Evolutionary conservation across 2,888 invertebrate species (phyloP), one percentile per base, ranked within the genome.

Genomic region (Polymixis lichenea): DNA sequence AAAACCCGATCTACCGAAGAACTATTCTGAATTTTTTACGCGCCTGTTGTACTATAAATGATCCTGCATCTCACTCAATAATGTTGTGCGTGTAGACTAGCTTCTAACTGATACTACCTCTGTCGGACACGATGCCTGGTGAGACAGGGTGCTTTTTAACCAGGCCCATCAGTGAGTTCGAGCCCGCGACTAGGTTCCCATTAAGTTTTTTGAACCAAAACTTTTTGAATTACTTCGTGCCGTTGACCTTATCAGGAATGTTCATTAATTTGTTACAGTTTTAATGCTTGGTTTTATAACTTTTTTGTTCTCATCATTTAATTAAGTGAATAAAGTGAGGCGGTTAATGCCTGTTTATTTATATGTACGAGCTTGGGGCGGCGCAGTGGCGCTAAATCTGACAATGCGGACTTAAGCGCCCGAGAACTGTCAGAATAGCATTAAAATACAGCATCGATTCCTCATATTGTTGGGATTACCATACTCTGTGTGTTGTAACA

Each of bases 381-480:
- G 28, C 19, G 77, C 22, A 6, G 17, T 55, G 43, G 38, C 46
- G 74, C 32, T 65, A 72, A 71, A 76, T 46, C 72, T 65, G 25
- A 58, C 70, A 62, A 51, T 62, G 38, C 55, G 6, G 46, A 38
- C 38, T 64, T 66, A 75, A 69, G 13, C 38, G 38, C 25, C 53
- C 51, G 13, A 75, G 74, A 82, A 38, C 72, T 77, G 77, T 75
- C 73, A 77, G 46, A 32, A 80, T 55, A 58, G 38, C 28, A 84
- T 72, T 69, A 80, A 81, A 73, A 81, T 76, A 74, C 68, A 68
- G 68, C 53, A 72, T 66, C 43, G 32, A 69, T 77, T 81, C 53
- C 64, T 69, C 65, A 69, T 66, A 78, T 72, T 68, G n/a, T 70
- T 62, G 17, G 60, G 64, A 46, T 70, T 69, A 67, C 25, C 77